A percentile compares a stretch with the other conserved stretches of the same genome.
phyloP scores from a whole-genome alignment of 2,888 invertebrate species.

The Molorchus minor region DNA sequence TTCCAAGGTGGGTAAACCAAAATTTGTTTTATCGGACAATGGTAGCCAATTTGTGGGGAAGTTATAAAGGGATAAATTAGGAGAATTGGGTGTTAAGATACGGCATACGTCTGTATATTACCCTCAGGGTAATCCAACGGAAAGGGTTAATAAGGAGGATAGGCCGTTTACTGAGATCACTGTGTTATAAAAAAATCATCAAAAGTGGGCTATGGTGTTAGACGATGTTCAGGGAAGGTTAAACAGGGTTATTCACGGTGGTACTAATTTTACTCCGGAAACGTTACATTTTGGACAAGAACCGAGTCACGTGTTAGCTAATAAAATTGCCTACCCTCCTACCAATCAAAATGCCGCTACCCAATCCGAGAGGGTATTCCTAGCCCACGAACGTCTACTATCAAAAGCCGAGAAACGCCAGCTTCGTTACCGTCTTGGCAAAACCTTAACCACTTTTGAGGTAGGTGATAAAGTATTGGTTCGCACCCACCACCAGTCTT shows the following conservation, averaged over 20 bases:
- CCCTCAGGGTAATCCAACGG: not conserved
- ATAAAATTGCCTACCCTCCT: not conserved
- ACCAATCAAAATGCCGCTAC: too few relatives aligned
- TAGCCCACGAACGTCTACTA: not conserved
- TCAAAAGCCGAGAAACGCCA: not conserved
- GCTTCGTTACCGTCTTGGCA: not conserved
- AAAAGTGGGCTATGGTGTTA: not conserved
- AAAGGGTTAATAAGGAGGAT: conserved; percentile 3
- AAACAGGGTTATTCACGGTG: not conserved
- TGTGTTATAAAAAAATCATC: not conserved
- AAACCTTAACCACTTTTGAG: not conserved
- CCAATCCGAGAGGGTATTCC: too few relatives aligned
- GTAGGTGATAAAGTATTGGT: conserved; percentile 4
- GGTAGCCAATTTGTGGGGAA: conserved; percentile 15
- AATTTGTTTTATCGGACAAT: not conserved
- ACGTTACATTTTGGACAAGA: not conserved
- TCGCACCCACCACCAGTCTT: conserved; percentile 1
- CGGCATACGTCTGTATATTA: not conserved
- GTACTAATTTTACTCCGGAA: not conserved
- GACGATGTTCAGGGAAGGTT: not conserved
- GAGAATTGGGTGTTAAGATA: not conserved
- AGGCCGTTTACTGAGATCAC: not conserved
- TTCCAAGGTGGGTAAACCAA: not conserved
- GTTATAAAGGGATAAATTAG: not conserved
- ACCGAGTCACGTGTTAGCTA: not conserved